Conservation (phyloP, 2,888 invertebrate genomes). For the Oscheius myriophilus region DNA sequence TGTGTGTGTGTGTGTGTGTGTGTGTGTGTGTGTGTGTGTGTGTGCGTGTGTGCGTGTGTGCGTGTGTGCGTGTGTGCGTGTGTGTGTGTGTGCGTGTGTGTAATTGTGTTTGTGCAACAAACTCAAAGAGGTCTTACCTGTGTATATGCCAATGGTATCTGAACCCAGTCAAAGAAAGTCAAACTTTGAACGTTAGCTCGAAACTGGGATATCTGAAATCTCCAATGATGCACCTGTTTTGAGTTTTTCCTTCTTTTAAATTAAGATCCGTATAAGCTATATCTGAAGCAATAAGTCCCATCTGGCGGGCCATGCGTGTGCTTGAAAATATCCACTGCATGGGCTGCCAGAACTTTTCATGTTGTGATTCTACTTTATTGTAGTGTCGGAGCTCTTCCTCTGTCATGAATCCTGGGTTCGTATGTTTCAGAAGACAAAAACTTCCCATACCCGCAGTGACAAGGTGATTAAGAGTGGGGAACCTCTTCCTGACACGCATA, state of each 20-base stretch:
- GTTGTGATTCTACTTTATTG: constrained; percentile 60
- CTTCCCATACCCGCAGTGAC: constrained; percentile 54
- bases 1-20: too few relatives aligned
- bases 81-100: too few relatives aligned
- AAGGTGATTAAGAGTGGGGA: constrained; percentile 67
- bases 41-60: too few relatives aligned
- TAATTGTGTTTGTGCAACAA: too few relatives aligned
- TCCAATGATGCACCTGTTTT: too few relatives aligned
- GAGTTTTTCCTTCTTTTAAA: constrained; percentile 32
- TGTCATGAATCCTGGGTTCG: constrained; percentile 58
- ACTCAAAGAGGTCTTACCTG: too few relatives aligned
- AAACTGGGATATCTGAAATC: constrained; percentile 13
- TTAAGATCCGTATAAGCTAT: constrained; percentile 62
- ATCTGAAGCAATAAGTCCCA: constrained; percentile 59
- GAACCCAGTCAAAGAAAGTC: constrained; percentile 66
- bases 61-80: too few relatives aligned
- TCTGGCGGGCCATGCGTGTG: constrained; percentile 41
- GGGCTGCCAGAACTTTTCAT: constrained; percentile 67
- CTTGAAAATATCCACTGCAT: constrained; percentile 61
- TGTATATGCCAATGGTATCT: constrained; percentile 57
- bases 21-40: too few relatives aligned
- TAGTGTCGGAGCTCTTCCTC: constrained; percentile 62
- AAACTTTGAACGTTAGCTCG: constrained; percentile 59
- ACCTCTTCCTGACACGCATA: constrained; percentile 61
- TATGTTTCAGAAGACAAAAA: too few relatives aligned